Base-by-base conservation (phyloP, 2,797 vertebrate species). In the Syndactyla subalaris region DNA sequence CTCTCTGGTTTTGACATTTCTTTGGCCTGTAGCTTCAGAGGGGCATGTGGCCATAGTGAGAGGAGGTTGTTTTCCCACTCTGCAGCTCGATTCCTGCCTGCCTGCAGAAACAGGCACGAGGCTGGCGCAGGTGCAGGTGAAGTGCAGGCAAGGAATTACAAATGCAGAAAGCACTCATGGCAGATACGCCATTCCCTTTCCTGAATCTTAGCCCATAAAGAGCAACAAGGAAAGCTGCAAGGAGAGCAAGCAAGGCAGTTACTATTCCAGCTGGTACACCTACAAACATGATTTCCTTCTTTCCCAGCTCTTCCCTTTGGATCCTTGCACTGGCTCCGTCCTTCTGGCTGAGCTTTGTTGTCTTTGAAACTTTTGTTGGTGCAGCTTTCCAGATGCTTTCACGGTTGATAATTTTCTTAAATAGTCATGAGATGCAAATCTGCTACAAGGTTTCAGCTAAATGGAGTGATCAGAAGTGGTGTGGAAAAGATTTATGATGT, bases 341-440 rank as follows among this genome's bases (percentile, higher is more conserved):
- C 71, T 70, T 75, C 89, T 94, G 82, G 73, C 55, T 32, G 52
- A 75, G 67, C 32, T 91, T 85, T 96, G 88, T 93, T 91, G 85
- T 70, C 82, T 93, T 93, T 94, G 83, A 86, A 88, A 61, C 71
- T 55, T 71, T 49, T 16, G 30, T 46, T 62, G 73, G 76, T 89
- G 34, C 71, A 67, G 71, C 85, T 90, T 92, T 88, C 89, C 92
- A 96, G 91, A 83, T n/a, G 48, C 34, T 91, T 88, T 92, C 70
- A 52, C 3, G 7, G 80, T 39, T 86, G 67, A 71, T 86, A 63
- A 76, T 88, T 92, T 80, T 91, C 48, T 72, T 73, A 54, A 93
- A 80, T 38, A 73, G 46, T 82, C 57, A 9, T 57, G 52, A 81
- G 45, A 79, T 73, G 38, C 70, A 92, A 48, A 90, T 81, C 48